Base-by-base conservation (phyloP, 2,888 invertebrate genomes). In the Linnaemya vulpina region DNA sequence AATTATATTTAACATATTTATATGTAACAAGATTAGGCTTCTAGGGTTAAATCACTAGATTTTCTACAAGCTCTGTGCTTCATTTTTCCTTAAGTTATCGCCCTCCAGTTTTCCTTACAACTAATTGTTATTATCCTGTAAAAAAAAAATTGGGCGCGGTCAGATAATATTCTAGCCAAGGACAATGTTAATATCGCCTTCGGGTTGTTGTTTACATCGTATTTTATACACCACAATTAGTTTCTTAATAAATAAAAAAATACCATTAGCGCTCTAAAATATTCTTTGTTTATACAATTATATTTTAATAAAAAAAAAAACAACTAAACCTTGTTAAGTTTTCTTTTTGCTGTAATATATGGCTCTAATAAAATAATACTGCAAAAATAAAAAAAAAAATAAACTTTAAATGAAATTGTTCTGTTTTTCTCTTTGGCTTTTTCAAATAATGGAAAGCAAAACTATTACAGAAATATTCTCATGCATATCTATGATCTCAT, bases 401-500 rank as follows among this genome's bases (percentile, higher is more conserved):
- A 30, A n/a, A n/a, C 38, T 35, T 22, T 22, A 40, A 62, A 62
- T 20, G 62, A 62, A 62, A 8, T 38, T 62, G 17, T 30, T 17
- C 20, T 35, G 17, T 20, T 20, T 62, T 55, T 38, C 30, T 40
- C 17, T 58, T 58, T 30, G 30, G 0, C 43, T 25, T 63, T 43
- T 63, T 25, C 9, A 25, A 63, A 43, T 46, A 17, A 55, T 35
- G 43, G 20, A 65, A 76, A 46, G 43, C 51, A 65, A 62, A 35
- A 15, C 17, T 62, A 62, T 51, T 51, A 67, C 13, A 25, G 25
- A 58, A 40, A 25, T 63, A 63, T 62, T 68, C 13, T 53, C 20
- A 67, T 74, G 74, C 51, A 76, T 70, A 62, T 62, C 70, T 55
- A 82, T 76, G 82, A 76, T 82, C 70, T 82, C 82, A 76, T 71